These are phyloP conservation scores for Microvelia longipes DNA, from an alignment of 1,140 invertebrate species.

Conservation along the genomic window DNA sequence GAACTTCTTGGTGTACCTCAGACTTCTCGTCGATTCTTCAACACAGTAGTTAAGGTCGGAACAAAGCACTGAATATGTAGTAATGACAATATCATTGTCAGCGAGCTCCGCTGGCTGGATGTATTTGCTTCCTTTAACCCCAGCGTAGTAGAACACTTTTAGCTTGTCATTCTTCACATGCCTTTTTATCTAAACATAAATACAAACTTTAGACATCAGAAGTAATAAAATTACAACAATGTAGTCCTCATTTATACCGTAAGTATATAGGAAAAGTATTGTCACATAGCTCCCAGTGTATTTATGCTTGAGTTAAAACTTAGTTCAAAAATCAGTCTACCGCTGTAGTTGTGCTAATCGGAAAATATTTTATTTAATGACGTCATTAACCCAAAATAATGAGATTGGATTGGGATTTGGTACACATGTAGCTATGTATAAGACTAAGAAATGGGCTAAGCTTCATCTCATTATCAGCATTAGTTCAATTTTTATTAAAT, in stretches of 20 bases:
- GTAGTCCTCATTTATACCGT: background rate
- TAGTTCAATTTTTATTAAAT: too few relatives aligned
- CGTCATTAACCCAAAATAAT: too few relatives aligned
- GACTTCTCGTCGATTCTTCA: slow-evolving; percentile 27
- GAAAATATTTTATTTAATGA: too few relatives aligned
- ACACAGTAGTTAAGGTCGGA: slow-evolving; percentile 39
- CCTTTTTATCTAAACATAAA: slow-evolving; percentile 34
- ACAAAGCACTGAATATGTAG: slow-evolving; percentile 44
- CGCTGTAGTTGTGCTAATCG: too few relatives aligned
- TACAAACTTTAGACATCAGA: background rate
- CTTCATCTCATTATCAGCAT: too few relatives aligned
- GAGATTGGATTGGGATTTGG: too few relatives aligned
- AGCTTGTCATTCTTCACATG: slow-evolving; percentile 40
- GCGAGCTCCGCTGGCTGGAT: slow-evolving; percentile 47
- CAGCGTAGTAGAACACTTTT: slow-evolving; percentile 41
- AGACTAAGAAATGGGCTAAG: too few relatives aligned
- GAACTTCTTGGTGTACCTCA: slow-evolving; percentile 40
- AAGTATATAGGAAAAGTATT: too few relatives aligned
- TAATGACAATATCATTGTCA: slow-evolving; percentile 56
- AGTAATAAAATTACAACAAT: background rate
- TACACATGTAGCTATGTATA: too few relatives aligned
- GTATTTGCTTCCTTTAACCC: slow-evolving; percentile 38
- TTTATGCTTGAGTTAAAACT: too few relatives aligned
- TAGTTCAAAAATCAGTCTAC: too few relatives aligned
- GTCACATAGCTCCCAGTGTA: too few relatives aligned